Base-by-base conservation (phyloP, 2,888 invertebrate genomes). In the Parnassius mnemosyne region DNA sequence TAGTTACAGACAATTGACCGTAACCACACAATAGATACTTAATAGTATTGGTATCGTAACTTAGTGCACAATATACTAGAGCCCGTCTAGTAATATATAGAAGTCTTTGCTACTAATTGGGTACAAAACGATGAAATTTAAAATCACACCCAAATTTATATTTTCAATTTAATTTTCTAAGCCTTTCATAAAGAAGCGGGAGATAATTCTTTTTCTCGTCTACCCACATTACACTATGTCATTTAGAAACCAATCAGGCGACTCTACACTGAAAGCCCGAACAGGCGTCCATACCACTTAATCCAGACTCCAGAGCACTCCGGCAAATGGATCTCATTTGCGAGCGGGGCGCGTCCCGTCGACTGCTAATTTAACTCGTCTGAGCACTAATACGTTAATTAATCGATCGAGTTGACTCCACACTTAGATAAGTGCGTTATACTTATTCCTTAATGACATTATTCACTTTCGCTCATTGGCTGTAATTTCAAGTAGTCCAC, bases 301-400 rank as follows among this genome's bases (percentile, higher is more conserved):
- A 49, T 13, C 13, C 49, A 9, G 10, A 10, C 11, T 44, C 20
- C 10, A 44, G 46, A 3, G 53, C 49, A 54, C 60, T 49, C 20
- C 41, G 49, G 46, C 53, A 53, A 54, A 46, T 34, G 47, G 51
- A 55, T 43, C 20, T 59, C 34, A 57, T 60, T 60, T 61, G 46
- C 20, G 69, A 67, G 65, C 68, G 64, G 69, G 9, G 44, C 53
- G 10, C 51, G 34, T 51, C 51, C 51, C 51, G 25, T 51, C 25
- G 51, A 20, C 5, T 67, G 68, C 73, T 79, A 78, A 78, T 78
- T 77, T 73, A 69, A 71, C 73, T 74, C 75, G 72, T 74, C 76
- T 69, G 64, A 70, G 70, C 78, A 74, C 79, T 81, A 81, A 72
- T 74, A 69, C 68, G 66, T 68, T 79, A 80, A 82, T 82, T 78